Conservation (phyloP, 1,140 invertebrate species). For the Pseudoatta argentina region DNA sequence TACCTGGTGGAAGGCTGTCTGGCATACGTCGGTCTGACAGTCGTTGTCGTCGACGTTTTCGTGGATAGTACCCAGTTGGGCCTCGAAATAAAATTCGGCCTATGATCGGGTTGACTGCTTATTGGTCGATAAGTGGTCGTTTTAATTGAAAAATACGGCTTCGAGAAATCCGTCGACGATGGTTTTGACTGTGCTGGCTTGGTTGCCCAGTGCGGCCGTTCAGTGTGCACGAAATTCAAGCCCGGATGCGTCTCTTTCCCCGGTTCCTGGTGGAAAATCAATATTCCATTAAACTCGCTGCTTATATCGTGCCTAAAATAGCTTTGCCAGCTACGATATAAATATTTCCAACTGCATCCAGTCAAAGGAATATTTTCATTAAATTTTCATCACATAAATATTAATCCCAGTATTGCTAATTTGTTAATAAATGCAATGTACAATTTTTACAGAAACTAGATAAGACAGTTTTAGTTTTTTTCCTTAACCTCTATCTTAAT, state of each 20-base stretch:
- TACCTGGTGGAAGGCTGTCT: slow-evolving; percentile 82
- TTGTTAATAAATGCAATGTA: neutral
- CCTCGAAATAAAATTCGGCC: slow-evolving; percentile 82
- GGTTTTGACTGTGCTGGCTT: slow-evolving; percentile 78
- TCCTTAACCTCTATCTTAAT: neutral
- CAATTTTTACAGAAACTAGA: neutral
- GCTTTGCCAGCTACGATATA: neutral
- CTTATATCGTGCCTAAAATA: neutral
- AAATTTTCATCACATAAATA: neutral
- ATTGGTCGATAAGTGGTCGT: slow-evolving; percentile 79
- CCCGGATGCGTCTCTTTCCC: slow-evolving; percentile 69
- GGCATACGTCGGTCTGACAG: slow-evolving; percentile 70
- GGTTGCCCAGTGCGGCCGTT: slow-evolving; percentile 82
- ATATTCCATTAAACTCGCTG: slow-evolving; percentile 22
- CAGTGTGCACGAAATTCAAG: slow-evolving; percentile 81
- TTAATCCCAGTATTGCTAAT: neutral
- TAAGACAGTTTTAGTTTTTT: neutral
- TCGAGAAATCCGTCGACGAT: slow-evolving; percentile 79
- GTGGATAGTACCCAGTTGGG: slow-evolving; percentile 69
- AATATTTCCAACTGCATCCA: neutral
- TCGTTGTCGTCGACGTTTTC: slow-evolving; percentile 65
- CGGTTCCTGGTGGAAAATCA: slow-evolving; percentile 54
- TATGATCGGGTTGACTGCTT: slow-evolving; percentile 73
- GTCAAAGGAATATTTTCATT: slow-evolving; percentile 8
- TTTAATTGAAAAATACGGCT: slow-evolving; percentile 82